phyloP scores from a whole-genome alignment of 2,113 vertebrate species.

The Cinclus mexicanus region DNA sequence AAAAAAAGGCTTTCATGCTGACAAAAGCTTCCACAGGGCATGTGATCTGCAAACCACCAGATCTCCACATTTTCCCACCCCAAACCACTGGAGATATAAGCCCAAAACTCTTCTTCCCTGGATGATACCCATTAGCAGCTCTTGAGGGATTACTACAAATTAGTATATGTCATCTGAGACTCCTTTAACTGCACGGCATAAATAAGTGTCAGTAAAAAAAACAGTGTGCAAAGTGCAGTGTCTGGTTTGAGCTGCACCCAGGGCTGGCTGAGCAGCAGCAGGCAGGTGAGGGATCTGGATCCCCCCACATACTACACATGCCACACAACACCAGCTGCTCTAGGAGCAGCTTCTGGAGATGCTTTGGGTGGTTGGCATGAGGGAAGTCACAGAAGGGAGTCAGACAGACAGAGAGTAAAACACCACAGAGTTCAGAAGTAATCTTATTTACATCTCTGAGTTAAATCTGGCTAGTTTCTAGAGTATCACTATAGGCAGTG shows the following conservation, averaged over 20 bases:
- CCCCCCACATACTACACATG: accelerated
- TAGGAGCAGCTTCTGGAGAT: neutral
- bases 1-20: neutral
- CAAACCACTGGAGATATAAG: neutral
- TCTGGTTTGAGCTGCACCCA: neutral
- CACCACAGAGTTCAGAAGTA: neutral
- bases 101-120: neutral
- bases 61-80: neutral
- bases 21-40: neutral
- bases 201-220: neutral
- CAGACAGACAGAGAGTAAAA: neutral
- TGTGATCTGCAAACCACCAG: neutral
- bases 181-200: neutral
- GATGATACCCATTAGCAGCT: neutral
- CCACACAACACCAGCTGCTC: neutral
- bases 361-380: neutral
- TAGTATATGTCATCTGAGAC: neutral
- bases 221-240: neutral
- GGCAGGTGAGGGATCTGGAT: neutral
- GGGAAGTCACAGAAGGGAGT: neutral
- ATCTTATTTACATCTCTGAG: neutral
- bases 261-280: neutral
- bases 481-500: neutral
- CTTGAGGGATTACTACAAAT: neutral
- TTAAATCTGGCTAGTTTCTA: neutral